phyloP scores from a whole-genome alignment of 2,113 vertebrate species.

The Cololabis saira region DNA sequence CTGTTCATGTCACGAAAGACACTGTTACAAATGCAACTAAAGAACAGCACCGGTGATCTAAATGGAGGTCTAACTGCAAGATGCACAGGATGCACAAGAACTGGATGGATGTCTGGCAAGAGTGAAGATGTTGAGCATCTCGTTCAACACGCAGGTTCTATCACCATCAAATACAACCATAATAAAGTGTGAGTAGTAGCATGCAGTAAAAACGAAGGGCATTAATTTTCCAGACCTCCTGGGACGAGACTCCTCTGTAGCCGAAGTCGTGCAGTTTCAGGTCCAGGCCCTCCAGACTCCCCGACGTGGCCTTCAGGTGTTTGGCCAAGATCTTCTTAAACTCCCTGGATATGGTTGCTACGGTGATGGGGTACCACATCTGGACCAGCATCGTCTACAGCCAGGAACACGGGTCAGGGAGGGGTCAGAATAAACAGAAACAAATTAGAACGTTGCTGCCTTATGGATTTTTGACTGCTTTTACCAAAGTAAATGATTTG shows the following conservation, averaged over 20 bases:
- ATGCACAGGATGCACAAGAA: too few relatives aligned
- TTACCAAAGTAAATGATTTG: not conserved
- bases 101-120: too few relatives aligned
- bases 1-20: too few relatives aligned
- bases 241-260: slow-evolving; percentile 83
- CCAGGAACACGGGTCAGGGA: not conserved
- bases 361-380: slow-evolving; percentile 85
- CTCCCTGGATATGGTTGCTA: slow-evolving; percentile 82
- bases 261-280: slow-evolving; percentile 82
- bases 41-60: too few relatives aligned
- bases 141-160: too few relatives aligned
- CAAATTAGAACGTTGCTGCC: not conserved
- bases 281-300: slow-evolving; percentile 79
- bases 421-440: not conserved
- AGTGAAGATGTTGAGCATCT: too few relatives aligned
- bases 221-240: slow-evolving; percentile 70
- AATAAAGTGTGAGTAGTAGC: too few relatives aligned
- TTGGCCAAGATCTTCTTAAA: slow-evolving; percentile 84
- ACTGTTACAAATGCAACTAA: too few relatives aligned
- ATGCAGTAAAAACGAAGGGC: not conserved
- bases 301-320: slow-evolving; percentile 79
- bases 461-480: not conserved
- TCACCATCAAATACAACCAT: not conserved
- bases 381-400: slow-evolving; percentile 81
- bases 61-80: too few relatives aligned